Conservation (phyloP, 2,113 vertebrate genomes). For the Oxyura jamaicensis region DNA sequence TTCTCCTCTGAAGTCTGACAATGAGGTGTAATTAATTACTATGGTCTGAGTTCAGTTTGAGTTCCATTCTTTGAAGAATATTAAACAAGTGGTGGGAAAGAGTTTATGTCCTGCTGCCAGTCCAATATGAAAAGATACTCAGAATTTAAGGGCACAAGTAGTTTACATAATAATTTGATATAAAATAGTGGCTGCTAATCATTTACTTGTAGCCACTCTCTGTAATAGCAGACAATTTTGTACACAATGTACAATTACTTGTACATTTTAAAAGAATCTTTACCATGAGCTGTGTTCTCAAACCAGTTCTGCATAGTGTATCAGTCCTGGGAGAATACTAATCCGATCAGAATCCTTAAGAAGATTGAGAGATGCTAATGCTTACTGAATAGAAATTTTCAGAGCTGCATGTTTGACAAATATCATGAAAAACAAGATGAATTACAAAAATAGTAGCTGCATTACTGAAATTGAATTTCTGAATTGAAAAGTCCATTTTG, state of each 20-base stretch:
- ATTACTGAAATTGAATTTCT: neutral
- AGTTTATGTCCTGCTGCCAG: neutral
- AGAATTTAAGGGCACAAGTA: neutral
- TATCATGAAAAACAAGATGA: neutral
- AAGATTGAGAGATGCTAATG: neutral
- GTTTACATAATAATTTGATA: neutral
- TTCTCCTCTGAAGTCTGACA: neutral
- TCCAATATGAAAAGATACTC: neutral
- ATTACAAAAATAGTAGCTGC: neutral
- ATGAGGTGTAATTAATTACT: neutral
- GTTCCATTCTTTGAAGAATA: neutral
- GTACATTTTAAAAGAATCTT: slow-evolving; percentile 10
- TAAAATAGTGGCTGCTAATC: neutral
- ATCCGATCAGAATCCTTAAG: neutral
- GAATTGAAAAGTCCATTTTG: neutral
- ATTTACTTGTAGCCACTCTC: neutral
- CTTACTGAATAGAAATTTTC: neutral
- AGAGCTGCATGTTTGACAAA: neutral
- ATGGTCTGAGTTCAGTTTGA: neutral
- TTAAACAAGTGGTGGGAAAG: neutral
- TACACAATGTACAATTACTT: neutral
- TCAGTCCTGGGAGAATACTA: neutral
- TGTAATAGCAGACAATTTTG: neutral
- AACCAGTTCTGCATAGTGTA: neutral
- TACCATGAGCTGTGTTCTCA: neutral